Base-by-base conservation (phyloP, 2,888 invertebrate species). In the Apoda limacodes region DNA sequence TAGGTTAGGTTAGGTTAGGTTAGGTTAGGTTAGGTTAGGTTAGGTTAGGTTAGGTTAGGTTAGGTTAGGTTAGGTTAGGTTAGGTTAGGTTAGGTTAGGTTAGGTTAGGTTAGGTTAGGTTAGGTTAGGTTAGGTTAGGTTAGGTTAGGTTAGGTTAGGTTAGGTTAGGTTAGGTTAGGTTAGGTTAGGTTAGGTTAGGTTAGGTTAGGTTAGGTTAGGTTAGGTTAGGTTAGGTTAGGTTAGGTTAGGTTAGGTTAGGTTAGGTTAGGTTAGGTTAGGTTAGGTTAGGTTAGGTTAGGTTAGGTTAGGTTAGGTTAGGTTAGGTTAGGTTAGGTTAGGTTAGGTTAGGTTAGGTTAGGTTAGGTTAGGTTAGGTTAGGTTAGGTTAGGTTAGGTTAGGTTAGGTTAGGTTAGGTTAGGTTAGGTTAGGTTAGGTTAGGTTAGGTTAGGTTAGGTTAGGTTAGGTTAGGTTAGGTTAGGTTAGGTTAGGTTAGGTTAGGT, bases 361-460 rank as follows among this genome's bases (percentile, higher is more conserved):
- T 23, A 23, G 23, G 23, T 23, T 23, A 23, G 23, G 23, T 23
- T 23, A 23, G 23, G 23, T 23, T 23, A 23, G 23, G 23, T 23
- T 23, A 23, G 23, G 23, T 23, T 23, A 10, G 23, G 23, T 23
- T 23, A 23, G 23, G 23, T 23, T 23, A 23, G 23, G 23, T 10
- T 24, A 5, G 24, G 13, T 11, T 28, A n/a, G n/a, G n/a, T n/a
- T n/a, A n/a, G n/a, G n/a, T n/a, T n/a, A n/a, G n/a, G n/a, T n/a
- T n/a, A n/a, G n/a, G n/a, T n/a, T n/a, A n/a, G n/a, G n/a, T n/a
- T n/a, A n/a, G n/a, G n/a, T n/a, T n/a, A n/a, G n/a, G n/a, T n/a
- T n/a, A n/a, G n/a, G n/a, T n/a, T n/a, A n/a, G n/a, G n/a, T n/a
- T n/a, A n/a, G n/a, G n/a, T n/a, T n/a, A n/a, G n/a, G n/a, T n/a